Evolutionary conservation across 2,797 vertebrate species (phyloP).

Genomic region (Capromys pilorides): DNA sequence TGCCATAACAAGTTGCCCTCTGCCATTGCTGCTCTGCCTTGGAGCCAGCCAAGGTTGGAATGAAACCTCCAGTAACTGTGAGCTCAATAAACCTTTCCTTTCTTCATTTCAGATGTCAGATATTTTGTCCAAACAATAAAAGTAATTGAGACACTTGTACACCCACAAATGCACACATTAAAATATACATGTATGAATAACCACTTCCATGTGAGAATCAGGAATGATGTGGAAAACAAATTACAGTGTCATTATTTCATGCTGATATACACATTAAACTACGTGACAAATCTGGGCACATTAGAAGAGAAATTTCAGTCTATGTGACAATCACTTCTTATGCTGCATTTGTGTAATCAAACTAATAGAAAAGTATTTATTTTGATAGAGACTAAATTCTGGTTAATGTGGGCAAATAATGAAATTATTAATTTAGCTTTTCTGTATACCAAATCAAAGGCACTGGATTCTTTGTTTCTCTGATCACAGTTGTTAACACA

Average conservation of each 20-base stretch:
- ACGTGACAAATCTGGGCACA: neutral
- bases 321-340: neutral
- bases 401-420: neutral
- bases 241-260: conserved; percentile 25
- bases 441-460: conserved; percentile 39
- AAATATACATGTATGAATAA: conserved; percentile 43
- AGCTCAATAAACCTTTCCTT: too few relatives aligned
- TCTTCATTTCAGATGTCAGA: too few relatives aligned
- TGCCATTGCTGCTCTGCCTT: too few relatives aligned
- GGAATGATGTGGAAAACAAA: conserved; percentile 34
- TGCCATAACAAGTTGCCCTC: too few relatives aligned
- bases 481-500: conserved; percentile 41
- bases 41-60: too few relatives aligned
- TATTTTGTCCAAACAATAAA: too few relatives aligned
- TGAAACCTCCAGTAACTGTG: too few relatives aligned
- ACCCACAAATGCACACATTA: neutral
- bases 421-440: conserved; percentile 38
- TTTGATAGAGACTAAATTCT: conserved; percentile 26
- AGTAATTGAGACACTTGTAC: neutral
- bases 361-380: conserved; percentile 28
- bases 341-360: neutral
- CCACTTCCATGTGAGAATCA: conserved; percentile 32
- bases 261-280: neutral
- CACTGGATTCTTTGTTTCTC: conserved; percentile 46
- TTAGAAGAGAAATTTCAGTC: neutral